These are phyloP conservation scores for Amphipoea oculea DNA, from an alignment of 2,888 invertebrate genomes.

Conservation along the genomic window DNA sequence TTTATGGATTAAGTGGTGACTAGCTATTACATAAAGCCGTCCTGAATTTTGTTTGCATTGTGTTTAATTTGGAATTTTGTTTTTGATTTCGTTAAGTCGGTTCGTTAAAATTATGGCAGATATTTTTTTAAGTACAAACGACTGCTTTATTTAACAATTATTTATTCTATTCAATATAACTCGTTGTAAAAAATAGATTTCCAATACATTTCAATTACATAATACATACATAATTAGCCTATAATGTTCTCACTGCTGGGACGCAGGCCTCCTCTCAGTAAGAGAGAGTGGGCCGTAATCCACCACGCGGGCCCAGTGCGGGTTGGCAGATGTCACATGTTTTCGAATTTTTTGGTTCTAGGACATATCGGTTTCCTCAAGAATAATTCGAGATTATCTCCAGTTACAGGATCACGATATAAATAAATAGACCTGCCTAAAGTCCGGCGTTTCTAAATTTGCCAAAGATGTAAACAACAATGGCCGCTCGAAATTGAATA, in stretches of 20 bases:
- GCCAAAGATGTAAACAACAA: too few relatives aligned
- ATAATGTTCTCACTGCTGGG: too few relatives aligned
- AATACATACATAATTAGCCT: too few relatives aligned
- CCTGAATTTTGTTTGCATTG: constrained; percentile 54
- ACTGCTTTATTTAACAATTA: not conserved
- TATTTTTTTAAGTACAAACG: not conserved
- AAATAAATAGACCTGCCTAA: not conserved
- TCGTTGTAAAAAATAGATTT: not conserved
- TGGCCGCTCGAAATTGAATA: too few relatives aligned
- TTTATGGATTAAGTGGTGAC: constrained; percentile 60
- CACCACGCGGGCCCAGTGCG: too few relatives aligned
- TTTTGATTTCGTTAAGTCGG: constrained; percentile 3
- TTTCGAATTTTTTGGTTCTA: too few relatives aligned
- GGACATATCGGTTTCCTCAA: too few relatives aligned
- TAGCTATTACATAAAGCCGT: constrained; percentile 55
- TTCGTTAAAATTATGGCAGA: not conserved
- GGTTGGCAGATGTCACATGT: too few relatives aligned
- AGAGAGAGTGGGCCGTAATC: too few relatives aligned
- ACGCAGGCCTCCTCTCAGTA: too few relatives aligned
- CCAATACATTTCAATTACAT: not conserved
- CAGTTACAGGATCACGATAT: not conserved
- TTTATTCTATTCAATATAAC: not conserved
- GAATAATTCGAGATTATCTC: not conserved
- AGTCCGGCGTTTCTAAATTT: too few relatives aligned
- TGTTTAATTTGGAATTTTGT: constrained; percentile 25